Evolutionary conservation across 2,113 vertebrate genomes (phyloP).

Genomic region (Brachirus orientalis): DNA sequence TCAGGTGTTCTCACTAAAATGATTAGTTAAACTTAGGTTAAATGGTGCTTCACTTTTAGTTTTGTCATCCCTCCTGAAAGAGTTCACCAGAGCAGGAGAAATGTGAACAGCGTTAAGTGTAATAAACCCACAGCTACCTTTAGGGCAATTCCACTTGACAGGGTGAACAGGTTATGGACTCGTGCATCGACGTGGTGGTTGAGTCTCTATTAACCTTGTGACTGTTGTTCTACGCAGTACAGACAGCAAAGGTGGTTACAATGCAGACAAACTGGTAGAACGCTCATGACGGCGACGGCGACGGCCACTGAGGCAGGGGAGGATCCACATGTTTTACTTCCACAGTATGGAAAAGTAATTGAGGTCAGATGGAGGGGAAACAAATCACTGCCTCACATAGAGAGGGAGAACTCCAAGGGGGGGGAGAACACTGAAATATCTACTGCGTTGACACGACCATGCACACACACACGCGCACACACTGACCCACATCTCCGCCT

Average conservation of each 20-base stretch:
- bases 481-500: not conserved
- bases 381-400: constrained; percentile 1
- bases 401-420: not conserved
- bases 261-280: constrained; percentile 9
- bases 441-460: too few species aligned
- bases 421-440: too few species aligned
- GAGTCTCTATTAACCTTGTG: not conserved
- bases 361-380: too few species aligned
- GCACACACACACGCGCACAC: not conserved
- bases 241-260: not conserved
- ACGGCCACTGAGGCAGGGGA: not conserved
- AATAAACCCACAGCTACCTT: constrained; percentile 11
- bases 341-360: not conserved
- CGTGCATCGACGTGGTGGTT: not conserved
- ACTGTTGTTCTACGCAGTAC: not conserved
- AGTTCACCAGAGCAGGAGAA: not conserved
- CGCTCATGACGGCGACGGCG: not conserved
- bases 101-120: constrained; percentile 11
- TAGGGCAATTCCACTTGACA: constrained; percentile 47
- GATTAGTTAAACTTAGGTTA: too few species aligned
- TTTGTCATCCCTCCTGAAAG: not conserved
- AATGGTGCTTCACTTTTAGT: not conserved
- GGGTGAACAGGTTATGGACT: constrained; percentile 45
- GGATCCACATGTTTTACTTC: not conserved
- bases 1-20: too few species aligned